phyloP scores from a whole-genome alignment of 2,113 vertebrate species.

The Ictalurus punctatus region DNA sequence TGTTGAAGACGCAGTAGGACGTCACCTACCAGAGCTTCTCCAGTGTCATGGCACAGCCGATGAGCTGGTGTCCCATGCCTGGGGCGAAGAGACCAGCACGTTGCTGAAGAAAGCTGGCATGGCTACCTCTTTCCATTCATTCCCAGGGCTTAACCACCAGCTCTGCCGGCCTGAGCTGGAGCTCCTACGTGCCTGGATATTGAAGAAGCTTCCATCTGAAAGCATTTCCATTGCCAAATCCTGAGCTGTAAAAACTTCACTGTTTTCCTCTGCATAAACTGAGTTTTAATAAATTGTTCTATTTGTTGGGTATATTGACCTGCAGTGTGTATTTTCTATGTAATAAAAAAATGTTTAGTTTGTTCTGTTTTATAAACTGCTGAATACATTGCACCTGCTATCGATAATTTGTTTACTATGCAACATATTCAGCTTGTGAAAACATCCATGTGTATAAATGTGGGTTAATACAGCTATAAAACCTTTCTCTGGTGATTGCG shows the following conservation, averaged over 20 bases:
- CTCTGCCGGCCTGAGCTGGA: slow-evolving; percentile 77
- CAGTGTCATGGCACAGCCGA: slow-evolving; percentile 85
- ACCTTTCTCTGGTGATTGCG: slow-evolving; percentile 29
- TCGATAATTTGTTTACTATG: slow-evolving; percentile 17
- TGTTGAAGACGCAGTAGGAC: slow-evolving; percentile 61
- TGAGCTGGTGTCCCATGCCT: slow-evolving; percentile 79
- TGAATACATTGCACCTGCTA: slow-evolving; percentile 21
- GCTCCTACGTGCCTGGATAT: slow-evolving; percentile 79
- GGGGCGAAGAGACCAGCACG: slow-evolving; percentile 82
- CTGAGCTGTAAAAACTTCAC: neutral
- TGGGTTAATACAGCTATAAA: slow-evolving; percentile 42
- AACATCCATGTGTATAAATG: slow-evolving; percentile 5
- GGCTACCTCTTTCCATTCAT: slow-evolving; percentile 72
- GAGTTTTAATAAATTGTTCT: slow-evolving; percentile 9
- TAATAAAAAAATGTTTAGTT: neutral
- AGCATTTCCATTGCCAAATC: neutral
- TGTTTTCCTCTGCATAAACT: neutral
- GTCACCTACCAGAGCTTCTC: slow-evolving; percentile 78
- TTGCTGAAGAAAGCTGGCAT: slow-evolving; percentile 77
- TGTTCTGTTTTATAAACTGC: slow-evolving; percentile 10
- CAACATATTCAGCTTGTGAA: slow-evolving; percentile 17
- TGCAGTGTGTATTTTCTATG: neutral
- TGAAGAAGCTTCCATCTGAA: slow-evolving; percentile 74
- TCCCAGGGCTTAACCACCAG: slow-evolving; percentile 80
- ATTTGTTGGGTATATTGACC: neutral